Percentiles rank a stretch among this genome's conserved stretches.
Evolutionary conservation across 2,113 vertebrate genomes (phyloP).

Genomic region (Odobenus rosmarus): DNA sequence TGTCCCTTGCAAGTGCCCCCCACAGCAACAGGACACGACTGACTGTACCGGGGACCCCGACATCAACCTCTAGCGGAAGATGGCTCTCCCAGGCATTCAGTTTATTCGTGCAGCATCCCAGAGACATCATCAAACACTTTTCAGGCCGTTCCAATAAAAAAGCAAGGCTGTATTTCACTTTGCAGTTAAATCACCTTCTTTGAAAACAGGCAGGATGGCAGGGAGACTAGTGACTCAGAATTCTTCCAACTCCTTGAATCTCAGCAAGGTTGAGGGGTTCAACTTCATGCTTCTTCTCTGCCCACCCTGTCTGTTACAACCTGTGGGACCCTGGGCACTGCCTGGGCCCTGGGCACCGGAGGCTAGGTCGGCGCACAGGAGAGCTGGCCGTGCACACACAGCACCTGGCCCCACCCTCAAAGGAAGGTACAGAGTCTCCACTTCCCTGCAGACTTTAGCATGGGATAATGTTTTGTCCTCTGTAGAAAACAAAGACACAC

Average conservation of each 20-base stretch:
- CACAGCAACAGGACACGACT: neutral
- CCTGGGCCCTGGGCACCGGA: rapidly evolving
- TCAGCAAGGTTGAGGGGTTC: neutral
- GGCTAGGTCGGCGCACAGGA: neutral
- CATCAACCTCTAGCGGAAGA: neutral
- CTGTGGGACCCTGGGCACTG: neutral
- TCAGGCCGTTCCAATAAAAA: neutral
- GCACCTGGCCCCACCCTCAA: neutral
- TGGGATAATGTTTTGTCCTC: rapidly evolving
- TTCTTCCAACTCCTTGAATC: neutral
- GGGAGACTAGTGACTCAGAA: neutral
- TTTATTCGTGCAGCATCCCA: rapidly evolving
- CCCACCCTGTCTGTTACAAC: rapidly evolving
- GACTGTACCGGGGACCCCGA: neutral
- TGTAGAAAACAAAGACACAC: neutral
- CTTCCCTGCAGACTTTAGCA: neutral
- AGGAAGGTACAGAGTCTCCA: too few species aligned
- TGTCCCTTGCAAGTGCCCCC: neutral
- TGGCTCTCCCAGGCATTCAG: rapidly evolving
- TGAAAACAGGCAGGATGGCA: neutral
- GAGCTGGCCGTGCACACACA: rapidly evolving
- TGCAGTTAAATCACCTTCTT: neutral
- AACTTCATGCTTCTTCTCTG: neutral
- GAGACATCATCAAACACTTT: neutral
- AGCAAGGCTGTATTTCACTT: neutral